phyloP scores from a whole-genome alignment of 2,888 invertebrate genomes.

The Hypercompe scribonia region DNA sequence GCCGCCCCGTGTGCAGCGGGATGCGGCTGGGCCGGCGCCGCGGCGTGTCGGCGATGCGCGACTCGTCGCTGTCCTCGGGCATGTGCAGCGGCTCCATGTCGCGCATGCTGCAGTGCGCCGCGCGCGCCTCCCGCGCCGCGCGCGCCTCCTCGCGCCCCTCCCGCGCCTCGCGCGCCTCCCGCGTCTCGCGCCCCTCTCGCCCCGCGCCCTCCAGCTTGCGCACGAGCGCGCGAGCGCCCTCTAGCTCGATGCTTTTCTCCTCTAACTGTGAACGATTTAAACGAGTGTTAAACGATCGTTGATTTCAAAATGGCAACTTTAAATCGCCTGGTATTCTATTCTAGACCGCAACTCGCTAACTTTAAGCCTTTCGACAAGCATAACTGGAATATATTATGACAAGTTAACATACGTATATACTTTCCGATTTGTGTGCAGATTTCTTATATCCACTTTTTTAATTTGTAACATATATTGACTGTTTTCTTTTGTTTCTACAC shows the following conservation, averaged over 20 bases:
- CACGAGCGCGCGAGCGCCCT: constrained; percentile 87
- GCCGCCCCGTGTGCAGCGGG: constrained; percentile 59
- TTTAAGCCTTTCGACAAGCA: too few species aligned
- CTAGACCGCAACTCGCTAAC: too few species aligned
- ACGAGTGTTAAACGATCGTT: not conserved
- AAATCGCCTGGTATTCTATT: not conserved
- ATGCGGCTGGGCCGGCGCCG: constrained; percentile 85
- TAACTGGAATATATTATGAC: too few species aligned
- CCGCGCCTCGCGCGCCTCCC: not conserved
- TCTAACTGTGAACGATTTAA: constrained; percentile 87
- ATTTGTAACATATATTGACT: too few species aligned
- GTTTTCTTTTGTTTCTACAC: too few species aligned
- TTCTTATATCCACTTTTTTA: too few species aligned
- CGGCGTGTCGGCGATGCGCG: constrained; percentile 89
- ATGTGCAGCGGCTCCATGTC: constrained; percentile 78
- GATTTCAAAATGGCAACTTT: not conserved
- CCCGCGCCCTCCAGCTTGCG: constrained; percentile 86
- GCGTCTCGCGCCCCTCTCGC: constrained; percentile 42
- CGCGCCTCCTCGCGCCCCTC: constrained; percentile 10
- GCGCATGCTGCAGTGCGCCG: constrained; percentile 48
- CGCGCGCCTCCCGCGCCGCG: constrained; percentile 74
- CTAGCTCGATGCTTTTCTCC: constrained; percentile 93
- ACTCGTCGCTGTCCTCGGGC: constrained; percentile 86
- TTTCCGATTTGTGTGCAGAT: too few species aligned
- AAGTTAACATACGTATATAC: too few species aligned